Conservation (phyloP, 1,140 invertebrate genomes). For the Ephestia elutella region DNA sequence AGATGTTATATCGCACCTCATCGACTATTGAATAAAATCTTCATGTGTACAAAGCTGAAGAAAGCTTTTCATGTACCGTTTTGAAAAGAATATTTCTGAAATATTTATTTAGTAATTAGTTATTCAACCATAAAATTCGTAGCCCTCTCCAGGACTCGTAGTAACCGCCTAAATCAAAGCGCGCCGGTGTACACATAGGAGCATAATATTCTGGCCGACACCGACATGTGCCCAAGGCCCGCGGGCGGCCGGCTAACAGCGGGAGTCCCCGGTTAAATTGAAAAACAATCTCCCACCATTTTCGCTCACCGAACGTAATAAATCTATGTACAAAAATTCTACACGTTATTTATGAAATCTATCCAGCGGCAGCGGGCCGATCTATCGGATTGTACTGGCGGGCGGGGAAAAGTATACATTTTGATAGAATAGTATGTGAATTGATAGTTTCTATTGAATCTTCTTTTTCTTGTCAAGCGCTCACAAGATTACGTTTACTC, state of each 20-base stretch:
- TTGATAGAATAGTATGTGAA: neutral
- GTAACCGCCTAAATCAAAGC: neutral
- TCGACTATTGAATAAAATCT: too few species aligned
- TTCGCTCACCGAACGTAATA: conserved; percentile 71
- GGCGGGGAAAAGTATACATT: conserved; percentile 24
- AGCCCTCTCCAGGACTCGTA: too few species aligned
- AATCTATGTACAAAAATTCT: conserved; percentile 75
- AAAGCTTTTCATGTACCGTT: too few species aligned
- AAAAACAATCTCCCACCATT: conserved; percentile 74
- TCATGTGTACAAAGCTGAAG: too few species aligned
- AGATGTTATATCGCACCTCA: too few species aligned
- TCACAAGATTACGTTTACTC: too few species aligned
- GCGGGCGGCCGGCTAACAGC: conserved; percentile 66
- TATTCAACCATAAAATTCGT: too few species aligned
- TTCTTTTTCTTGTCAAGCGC: neutral
- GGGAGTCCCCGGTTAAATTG: conserved; percentile 66
- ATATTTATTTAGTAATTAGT: too few species aligned
- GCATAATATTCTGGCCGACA: neutral
- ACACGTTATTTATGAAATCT: conserved; percentile 73
- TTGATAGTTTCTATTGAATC: too few species aligned
- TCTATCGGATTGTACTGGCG: conserved; percentile 42
- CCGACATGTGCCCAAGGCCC: conserved; percentile 22
- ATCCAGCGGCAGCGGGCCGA: conserved; percentile 48
- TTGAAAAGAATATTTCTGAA: too few species aligned
- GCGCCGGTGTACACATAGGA: conserved; percentile 5